Base-by-base conservation (phyloP, 92 coral and sea anemone genomes). In the Phenganax subtilis region DNA sequence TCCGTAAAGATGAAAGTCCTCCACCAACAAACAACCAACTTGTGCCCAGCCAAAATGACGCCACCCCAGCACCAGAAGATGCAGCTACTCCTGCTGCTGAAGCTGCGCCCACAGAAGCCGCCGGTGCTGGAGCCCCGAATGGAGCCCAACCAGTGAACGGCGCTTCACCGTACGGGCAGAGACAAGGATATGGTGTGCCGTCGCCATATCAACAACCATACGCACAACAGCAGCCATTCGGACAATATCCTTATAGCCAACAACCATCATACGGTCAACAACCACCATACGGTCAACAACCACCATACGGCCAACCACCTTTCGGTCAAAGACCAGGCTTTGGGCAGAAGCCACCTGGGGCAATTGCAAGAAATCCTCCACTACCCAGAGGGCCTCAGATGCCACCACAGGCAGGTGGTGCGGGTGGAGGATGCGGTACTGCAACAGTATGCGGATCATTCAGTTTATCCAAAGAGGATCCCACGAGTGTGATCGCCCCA, bases 361-460 rank as follows among this genome's bases (percentile, higher is more conserved):
- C 44, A 8, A 55, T 30, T 29, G 71, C 27, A 15, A 47, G 52
- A 58, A 71, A 71, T 12, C 64, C 64, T 10, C 51, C 51, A 52
- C 52, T 11, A 29, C 12, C 70, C 15, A 44, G 47, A 60, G 71
- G 82, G 8, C 29, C 58, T 17, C 16, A 16, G 14, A 54, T 55
- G 7, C 71, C 82, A 60, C 83, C 83, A 7, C 74, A 58, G 0
- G 73, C 69, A 44, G 83, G 73, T 52, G 83, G 83, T 28, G 74
- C 61, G 3, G 83, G 51, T 53, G 61, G 83, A 4, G 83, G 83
- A 17, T 79, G 83, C 37, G 83, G 83, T 54, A 79, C 83, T 10
- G 83, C 83, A 12, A 79, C 83, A n/a, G 83, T 79, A n/a, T 79
- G 83, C 56, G 83, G 83, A 47, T 63, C 83, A 65, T 79, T 79